Conservation (phyloP, 1,140 invertebrate species). For the Teleopsis dalmanni region DNA sequence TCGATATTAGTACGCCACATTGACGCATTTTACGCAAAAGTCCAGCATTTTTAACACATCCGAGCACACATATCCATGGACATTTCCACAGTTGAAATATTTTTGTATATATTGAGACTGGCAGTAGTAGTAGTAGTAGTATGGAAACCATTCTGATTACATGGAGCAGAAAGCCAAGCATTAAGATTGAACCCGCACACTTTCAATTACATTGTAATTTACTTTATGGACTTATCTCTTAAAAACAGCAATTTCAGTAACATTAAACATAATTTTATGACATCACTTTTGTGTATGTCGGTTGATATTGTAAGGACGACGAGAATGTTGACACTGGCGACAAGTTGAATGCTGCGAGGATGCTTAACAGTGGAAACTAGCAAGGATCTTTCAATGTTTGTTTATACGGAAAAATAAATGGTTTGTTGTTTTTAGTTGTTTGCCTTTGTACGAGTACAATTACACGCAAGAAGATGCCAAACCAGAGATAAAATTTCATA, state of each 20-base stretch:
- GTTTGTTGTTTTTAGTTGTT: no score
- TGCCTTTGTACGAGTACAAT: no score
- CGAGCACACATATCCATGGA: conserved; percentile 1
- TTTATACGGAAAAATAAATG: no score
- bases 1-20: conserved; percentile 15
- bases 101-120: neutral
- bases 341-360: no score
- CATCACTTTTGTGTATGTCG: conserved; percentile 15
- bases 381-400: no score
- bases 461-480: no score
- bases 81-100: neutral
- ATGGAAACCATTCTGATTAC: neutral
- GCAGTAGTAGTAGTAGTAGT: neutral
- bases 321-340: no score
- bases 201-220: conserved; percentile 31
- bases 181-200: conserved; percentile 12
- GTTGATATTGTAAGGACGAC: no score
- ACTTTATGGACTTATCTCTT: conserved; percentile 29
- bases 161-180: conserved; percentile 1
- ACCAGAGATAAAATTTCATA: no score
- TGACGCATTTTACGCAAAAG: conserved; percentile 11
- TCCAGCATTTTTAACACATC: conserved; percentile 2
- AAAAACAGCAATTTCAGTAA: conserved; percentile 25
- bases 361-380: no score
- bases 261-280: conserved; percentile 21